Evolutionary conservation across 2,888 invertebrate genomes (phyloP).

Genomic region (Phaonia tiefii): DNA sequence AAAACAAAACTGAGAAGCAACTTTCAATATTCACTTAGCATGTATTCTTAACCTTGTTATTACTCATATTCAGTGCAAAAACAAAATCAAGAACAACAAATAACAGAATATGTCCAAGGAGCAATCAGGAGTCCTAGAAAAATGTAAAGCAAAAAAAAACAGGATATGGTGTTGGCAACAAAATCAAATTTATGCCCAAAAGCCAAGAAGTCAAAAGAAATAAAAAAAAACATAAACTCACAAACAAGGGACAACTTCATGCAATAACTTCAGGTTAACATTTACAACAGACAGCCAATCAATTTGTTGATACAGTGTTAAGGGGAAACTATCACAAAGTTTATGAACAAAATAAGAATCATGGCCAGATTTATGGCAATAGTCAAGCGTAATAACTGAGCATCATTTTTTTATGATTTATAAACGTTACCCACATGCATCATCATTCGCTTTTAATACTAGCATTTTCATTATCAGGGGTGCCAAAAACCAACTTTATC

Average conservation of each 20-base stretch:
- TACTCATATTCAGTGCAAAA: not conserved
- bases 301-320: too few relatives aligned
- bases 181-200: slow-evolving; percentile 34
- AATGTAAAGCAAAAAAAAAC: not conserved
- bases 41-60: slow-evolving; percentile 32
- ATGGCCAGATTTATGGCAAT: not conserved
- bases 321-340: not conserved
- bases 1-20: too few relatives aligned
- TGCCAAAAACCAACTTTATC: too few relatives aligned
- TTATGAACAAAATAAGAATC: slow-evolving; percentile 1
- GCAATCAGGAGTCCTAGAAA: not conserved
- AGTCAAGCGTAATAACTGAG: slow-evolving; percentile 13
- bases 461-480: too few relatives aligned
- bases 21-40: slow-evolving; percentile 20
- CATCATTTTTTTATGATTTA: slow-evolving; percentile 29
- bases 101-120: not conserved
- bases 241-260: not conserved
- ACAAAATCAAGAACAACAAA: not conserved
- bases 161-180: slow-evolving; percentile 9
- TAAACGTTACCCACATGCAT: slow-evolving; percentile 14
- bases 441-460: not conserved
- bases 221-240: not conserved
- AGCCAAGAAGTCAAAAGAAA: slow-evolving; percentile 2
- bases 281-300: too few relatives aligned
- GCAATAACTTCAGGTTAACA: slow-evolving; percentile 12